phyloP scores from a whole-genome alignment of 2,797 vertebrate genomes.

The Falco naumanni region DNA sequence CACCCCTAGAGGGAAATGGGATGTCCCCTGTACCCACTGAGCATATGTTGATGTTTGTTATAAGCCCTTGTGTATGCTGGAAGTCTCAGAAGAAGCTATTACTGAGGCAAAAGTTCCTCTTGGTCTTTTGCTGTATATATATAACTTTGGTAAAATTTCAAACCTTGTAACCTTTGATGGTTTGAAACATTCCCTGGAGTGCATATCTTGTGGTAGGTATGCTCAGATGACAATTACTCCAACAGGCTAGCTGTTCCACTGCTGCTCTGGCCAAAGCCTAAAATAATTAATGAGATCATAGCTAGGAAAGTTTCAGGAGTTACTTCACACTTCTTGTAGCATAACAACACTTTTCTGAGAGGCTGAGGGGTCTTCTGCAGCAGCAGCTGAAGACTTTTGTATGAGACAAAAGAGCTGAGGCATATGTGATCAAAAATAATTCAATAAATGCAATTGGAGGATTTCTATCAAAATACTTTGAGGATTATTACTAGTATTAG shows the following conservation, averaged over 20 bases:
- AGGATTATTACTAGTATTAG: neutral
- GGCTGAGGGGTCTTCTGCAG: neutral
- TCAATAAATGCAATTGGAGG: neutral
- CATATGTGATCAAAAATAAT: neutral
- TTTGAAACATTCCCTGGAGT: constrained; percentile 14
- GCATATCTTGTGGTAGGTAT: neutral
- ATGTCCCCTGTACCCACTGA: neutral
- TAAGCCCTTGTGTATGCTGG: neutral
- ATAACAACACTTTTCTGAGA: neutral
- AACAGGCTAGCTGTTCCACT: neutral
- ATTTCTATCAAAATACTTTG: neutral
- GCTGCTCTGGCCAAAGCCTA: neutral
- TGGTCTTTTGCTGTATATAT: neutral
- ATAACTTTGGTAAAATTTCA: neutral
- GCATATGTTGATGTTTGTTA: neutral
- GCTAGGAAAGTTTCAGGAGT: neutral
- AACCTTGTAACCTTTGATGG: neutral
- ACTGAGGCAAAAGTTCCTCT: neutral
- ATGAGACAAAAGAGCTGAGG: neutral
- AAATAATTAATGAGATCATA: neutral
- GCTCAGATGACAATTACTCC: neutral
- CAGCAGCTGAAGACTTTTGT: neutral
- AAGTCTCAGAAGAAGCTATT: constrained; percentile 10
- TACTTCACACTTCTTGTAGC: neutral
- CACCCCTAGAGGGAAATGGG: neutral